Evolutionary conservation across 1,140 invertebrate species (phyloP), one percentile per base, ranked within the genome.

Genomic region (Drosophila arizonae): DNA sequence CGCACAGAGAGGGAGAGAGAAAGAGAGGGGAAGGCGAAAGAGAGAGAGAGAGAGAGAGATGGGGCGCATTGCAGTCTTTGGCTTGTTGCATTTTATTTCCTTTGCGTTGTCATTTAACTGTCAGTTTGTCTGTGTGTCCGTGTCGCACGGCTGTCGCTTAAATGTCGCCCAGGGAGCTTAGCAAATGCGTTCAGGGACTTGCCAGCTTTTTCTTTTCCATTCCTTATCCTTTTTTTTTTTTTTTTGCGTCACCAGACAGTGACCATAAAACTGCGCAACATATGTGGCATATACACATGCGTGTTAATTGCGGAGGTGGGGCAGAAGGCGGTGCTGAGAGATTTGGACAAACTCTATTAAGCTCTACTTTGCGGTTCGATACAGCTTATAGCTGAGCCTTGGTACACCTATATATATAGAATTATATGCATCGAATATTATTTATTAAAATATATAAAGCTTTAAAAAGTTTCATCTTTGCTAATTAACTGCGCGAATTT

Each of bases 31-130:
- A 30, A 33, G 6, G 41, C 21, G 21, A 17, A 28, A 17, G 45
- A 9, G 6, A 15, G n/a, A 6, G 21, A 17, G 17, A 9, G 28
- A 26, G 17, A 15, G 43, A 17, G 45, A 21, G n/a, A n/a, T 56
- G 45, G 13, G 13, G 15, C 6, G 8, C 8, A 46, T 17, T n/a
- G 33, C 51, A 28, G 51, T 15, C 57, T 54, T 60, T 64, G 58
- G 58, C 52, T 61, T 61, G 71, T 62, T 82, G 79, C 72, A 66
- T 72, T 72, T 63, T 58, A 61, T 43, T 67, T 58, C 57, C 56
- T 65, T 76, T 70, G 64, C 45, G 54, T 55, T 84, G 80, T 84
- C 80, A 84, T 79, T 84, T 84, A 82, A 70, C 72, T 84, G 80
- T 84, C 80, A 84, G 80, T 84, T 84, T 60, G 61, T 51, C 72